Percentiles rank a stretch among this genome's conserved stretches.
These are phyloP conservation scores for Gallinago undulata DNA, from an alignment of 2,113 vertebrate species.

Conservation along the genomic window DNA sequence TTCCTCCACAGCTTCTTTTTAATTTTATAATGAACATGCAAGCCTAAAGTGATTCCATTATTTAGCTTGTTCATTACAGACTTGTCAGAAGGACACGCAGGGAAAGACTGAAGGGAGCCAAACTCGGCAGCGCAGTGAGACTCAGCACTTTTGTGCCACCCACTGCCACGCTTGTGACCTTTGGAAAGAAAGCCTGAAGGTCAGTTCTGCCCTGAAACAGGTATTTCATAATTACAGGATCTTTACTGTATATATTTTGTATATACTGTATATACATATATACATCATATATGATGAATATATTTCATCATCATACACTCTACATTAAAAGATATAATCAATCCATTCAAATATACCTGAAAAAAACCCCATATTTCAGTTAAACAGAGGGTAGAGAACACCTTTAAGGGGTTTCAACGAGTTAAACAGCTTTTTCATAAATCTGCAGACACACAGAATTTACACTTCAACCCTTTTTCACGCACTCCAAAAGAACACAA, in stretches of 20 bases:
- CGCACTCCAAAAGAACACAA: not conserved
- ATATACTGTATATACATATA: no score
- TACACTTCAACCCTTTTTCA: not conserved
- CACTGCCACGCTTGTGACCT: rapidly evolving
- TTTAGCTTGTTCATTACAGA: not conserved
- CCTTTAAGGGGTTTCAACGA: not conserved
- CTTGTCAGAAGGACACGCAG: not conserved
- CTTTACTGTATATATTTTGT: not conserved
- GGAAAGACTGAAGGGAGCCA: not conserved
- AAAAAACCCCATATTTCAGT: not conserved
- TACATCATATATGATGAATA: not conserved
- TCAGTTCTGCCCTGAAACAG: not conserved
- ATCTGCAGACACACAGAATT: not conserved
- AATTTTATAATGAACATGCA: not conserved
- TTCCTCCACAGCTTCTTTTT: not conserved
- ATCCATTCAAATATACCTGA: not conserved
- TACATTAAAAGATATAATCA: not conserved
- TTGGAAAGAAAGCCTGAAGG: not conserved
- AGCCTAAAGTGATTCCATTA: not conserved
- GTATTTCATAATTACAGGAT: not conserved
- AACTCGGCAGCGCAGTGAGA: rapidly evolving
- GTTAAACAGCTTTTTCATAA: not conserved
- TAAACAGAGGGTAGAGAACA: not conserved
- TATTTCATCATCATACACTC: not conserved
- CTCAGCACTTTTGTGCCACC: not conserved